A percentile compares a stretch with the other conserved stretches of the same genome.
phyloP scores from a whole-genome alignment of 2,888 invertebrate genomes.

The Auanema sp. region DNA sequence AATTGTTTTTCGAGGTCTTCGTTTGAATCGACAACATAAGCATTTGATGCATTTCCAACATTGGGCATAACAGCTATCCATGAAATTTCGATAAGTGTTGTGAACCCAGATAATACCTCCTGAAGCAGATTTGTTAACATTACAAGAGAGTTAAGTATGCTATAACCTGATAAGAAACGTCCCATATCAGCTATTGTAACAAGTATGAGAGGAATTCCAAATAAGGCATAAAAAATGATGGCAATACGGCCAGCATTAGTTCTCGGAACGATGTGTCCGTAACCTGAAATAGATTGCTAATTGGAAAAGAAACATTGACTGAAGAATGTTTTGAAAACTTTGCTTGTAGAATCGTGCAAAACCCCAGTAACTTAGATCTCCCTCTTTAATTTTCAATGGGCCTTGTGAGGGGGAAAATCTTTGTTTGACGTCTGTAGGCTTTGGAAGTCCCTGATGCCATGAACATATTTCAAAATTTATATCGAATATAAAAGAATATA shows the following conservation, averaged over 20 bases:
- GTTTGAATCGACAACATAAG: slow-evolving; percentile 40
- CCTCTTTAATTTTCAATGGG: too few species aligned
- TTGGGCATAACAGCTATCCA: slow-evolving; percentile 34
- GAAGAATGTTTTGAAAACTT: too few species aligned
- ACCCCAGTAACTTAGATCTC: too few species aligned
- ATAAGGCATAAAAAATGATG: slow-evolving; percentile 62
- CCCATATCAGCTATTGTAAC: slow-evolving; percentile 65
- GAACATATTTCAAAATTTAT: too few species aligned
- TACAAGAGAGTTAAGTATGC: background rate
- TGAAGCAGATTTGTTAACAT: slow-evolving; percentile 23
- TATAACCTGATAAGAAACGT: slow-evolving; percentile 60
- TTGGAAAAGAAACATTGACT: too few species aligned
- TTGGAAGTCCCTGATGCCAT: too few species aligned
- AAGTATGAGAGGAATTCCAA: slow-evolving; percentile 64
- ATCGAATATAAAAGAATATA: too few species aligned
- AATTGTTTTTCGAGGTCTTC: slow-evolving; percentile 25
- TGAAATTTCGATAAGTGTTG: slow-evolving; percentile 46
- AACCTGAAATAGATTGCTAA: slow-evolving; percentile 41
- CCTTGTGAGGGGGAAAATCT: too few species aligned
- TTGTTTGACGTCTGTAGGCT: too few species aligned
- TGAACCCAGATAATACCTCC: slow-evolving; percentile 61
- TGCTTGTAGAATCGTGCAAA: too few species aligned
- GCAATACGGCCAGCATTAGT: slow-evolving; percentile 60
- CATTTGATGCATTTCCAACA: slow-evolving; percentile 44
- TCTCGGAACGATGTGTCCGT: slow-evolving; percentile 64